Base-by-base conservation (phyloP, 2,113 vertebrate species). In the Tyrannus savana region DNA sequence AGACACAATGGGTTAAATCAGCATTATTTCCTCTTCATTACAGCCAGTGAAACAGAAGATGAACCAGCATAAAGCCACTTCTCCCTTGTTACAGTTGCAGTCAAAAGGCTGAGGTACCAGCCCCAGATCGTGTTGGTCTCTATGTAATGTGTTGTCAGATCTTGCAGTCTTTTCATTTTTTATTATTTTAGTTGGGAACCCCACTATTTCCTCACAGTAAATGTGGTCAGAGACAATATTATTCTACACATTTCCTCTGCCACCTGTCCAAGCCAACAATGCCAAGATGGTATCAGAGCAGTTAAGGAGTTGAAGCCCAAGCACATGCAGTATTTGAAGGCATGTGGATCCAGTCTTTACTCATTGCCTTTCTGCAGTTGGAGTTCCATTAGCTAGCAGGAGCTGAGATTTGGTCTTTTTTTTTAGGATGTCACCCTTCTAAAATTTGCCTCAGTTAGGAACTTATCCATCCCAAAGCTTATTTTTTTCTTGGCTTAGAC, bases 321-420 rank as follows among this genome's bases (percentile, higher is more conserved):
- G n/a, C 10, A 27, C 23, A 19, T 3, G 14, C 27, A 78, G n/a
- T 11, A 42, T 18, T 28, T 47, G n/a, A 60, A 74, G 31, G 19
- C 33, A 58, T 0, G 0, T 4, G 12, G 31, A 27, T 30, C 52
- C 19, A 5, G 44, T 88, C 31, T 46, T 50, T 31, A n/a, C 3
- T 18, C 24, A 4, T 28, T 90, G 9, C 3, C 42, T 6, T 41
- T 72, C 64, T 58, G 27, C 46, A 66, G 11, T 0, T 74, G 13
- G 39, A 63, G 25, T 15, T 78, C 7, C 21, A n/a, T 56, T 81
- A 30, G 2, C 63, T 27, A 41, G 5, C 12, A 56, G 8, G 11
- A 50, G 33, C 44, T 41, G 58, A 80, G 12, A 68, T 60, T 7
- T 56, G 33, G 9, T 12, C 41, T 47, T 39, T 49, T 37, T 37